These are phyloP conservation scores for Caranx melampygus DNA, from an alignment of 2,113 vertebrate genomes.

Conservation along the genomic window DNA sequence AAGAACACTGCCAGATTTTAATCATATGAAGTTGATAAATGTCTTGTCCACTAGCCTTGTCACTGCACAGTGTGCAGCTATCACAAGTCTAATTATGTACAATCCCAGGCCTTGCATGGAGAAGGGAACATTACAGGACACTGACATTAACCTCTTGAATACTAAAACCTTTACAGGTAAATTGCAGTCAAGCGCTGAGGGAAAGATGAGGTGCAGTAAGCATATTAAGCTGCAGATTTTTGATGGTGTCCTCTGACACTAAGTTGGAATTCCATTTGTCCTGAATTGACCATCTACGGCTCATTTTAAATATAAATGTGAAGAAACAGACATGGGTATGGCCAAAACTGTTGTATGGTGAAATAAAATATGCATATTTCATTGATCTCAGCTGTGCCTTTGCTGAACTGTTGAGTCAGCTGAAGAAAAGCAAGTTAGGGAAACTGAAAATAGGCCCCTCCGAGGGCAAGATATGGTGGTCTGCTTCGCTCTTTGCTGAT, in stretches of 20 bases:
- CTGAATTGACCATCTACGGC: constrained; percentile 19
- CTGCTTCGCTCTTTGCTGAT: constrained; percentile 20
- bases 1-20: constrained; percentile 33
- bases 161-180: constrained; percentile 53
- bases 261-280: constrained; percentile 55
- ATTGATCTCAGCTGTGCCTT: constrained; percentile 22
- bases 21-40: constrained; percentile 52
- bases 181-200: constrained; percentile 56
- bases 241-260: constrained; percentile 62
- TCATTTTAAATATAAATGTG: constrained; percentile 46
- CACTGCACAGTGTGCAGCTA: constrained; percentile 23
- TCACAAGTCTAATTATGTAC: constrained; percentile 57
- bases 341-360: constrained; percentile 13
- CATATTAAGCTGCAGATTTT: constrained; percentile 33
- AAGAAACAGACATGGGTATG: constrained; percentile 27
- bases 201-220: constrained; percentile 23
- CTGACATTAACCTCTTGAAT: constrained; percentile 58
- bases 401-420: constrained; percentile 45
- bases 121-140: constrained; percentile 41
- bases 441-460: constrained; percentile 21
- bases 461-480: constrained; percentile 17
- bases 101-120: constrained; percentile 37
- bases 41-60: constrained; percentile 10
- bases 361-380: constrained; percentile 56
- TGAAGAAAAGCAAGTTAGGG: constrained; percentile 15